These are phyloP conservation scores for Drosophila seguyi DNA, from an alignment of 1,140 invertebrate genomes.

Conservation along the genomic window DNA sequence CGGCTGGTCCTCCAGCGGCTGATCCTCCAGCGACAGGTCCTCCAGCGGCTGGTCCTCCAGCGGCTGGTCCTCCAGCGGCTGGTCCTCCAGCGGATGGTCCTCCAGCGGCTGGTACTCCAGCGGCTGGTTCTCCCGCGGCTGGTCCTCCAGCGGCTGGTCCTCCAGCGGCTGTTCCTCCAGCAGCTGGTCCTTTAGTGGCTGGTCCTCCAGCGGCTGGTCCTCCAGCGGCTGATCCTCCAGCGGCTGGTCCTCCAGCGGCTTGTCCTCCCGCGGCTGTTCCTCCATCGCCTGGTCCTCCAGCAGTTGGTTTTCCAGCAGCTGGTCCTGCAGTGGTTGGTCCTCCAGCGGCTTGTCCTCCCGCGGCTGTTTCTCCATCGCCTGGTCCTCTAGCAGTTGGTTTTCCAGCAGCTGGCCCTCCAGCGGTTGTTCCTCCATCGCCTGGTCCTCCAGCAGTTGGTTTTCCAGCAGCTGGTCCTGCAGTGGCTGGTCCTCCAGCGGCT, in stretches of 20 bases:
- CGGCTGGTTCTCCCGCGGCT: not conserved
- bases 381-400: no score
- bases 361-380: not conserved
- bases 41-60: not conserved
- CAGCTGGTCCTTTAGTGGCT: not conserved
- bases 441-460: not conserved
- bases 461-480: not conserved
- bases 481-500: not conserved
- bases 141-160: not conserved
- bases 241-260: no score
- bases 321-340: not conserved
- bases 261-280: no score
- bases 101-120: no score
- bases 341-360: not conserved
- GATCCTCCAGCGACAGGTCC: not conserved
- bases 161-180: not conserved
- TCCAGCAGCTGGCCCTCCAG: not conserved
- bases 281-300: no score
- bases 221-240: not conserved
- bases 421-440: not conserved
- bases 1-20: not conserved
- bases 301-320: not conserved
- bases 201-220: not conserved
- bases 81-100: not conserved
- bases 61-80: not conserved